A percentile compares a stretch with the other conserved stretches of the same genome.
Evolutionary conservation across 2,113 vertebrate species (phyloP).

Genomic region (Solea senegalensis): DNA sequence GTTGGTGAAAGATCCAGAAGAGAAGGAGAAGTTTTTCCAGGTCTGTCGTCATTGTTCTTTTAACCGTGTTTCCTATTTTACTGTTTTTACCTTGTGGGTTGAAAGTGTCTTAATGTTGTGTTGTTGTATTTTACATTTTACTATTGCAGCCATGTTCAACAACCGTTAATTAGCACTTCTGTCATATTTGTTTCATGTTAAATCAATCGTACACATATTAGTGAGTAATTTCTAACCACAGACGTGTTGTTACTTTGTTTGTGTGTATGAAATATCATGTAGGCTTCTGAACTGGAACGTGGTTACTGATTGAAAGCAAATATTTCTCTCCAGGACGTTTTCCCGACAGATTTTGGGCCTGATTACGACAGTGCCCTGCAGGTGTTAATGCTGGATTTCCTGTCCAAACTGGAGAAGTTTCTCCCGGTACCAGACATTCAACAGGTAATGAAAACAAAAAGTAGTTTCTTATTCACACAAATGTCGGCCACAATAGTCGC

Average conservation of each 20-base stretch:
- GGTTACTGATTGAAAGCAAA: background rate
- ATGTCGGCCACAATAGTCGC: background rate
- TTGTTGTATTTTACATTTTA: too few relatives aligned
- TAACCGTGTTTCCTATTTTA: too few relatives aligned
- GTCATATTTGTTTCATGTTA: too few relatives aligned
- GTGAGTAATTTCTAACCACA: too few relatives aligned
- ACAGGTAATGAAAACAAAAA: slow-evolving; percentile 60
- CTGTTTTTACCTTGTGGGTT: too few relatives aligned
- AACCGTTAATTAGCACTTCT: too few relatives aligned
- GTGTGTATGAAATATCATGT: too few relatives aligned
- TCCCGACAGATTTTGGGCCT: slow-evolving; percentile 81
- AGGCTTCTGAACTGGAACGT: too few relatives aligned
- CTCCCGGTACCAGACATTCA: slow-evolving; percentile 74
- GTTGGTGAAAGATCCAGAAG: slow-evolving; percentile 69
- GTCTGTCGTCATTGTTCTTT: slow-evolving; percentile 37
- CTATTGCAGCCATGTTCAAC: too few relatives aligned
- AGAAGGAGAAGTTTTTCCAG: slow-evolving; percentile 76
- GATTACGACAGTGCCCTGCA: slow-evolving; percentile 80
- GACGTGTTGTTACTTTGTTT: background rate
- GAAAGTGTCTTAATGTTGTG: too few relatives aligned
- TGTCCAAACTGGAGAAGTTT: slow-evolving; percentile 81
- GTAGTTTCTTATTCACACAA: background rate
- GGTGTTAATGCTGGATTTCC: slow-evolving; percentile 82
- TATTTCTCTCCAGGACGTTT: slow-evolving; percentile 70
- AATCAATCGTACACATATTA: too few relatives aligned